These are phyloP conservation scores for Schrankia costaestrigalis DNA, from an alignment of 2,888 invertebrate genomes.

Conservation along the genomic window DNA sequence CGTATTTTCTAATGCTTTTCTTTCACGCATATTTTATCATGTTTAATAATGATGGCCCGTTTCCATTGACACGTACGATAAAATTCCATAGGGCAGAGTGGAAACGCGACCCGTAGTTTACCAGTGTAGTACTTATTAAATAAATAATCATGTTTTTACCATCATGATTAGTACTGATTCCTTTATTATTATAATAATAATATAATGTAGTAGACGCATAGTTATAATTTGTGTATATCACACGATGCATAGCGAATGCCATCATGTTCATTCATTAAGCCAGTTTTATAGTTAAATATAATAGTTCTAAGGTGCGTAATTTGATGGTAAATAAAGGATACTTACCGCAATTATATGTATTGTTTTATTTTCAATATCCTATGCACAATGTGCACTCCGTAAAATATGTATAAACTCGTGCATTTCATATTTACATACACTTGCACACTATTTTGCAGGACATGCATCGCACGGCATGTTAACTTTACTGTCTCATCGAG, in stretches of 20 bases:
- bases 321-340: slow-evolving; percentile 72
- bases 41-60: slow-evolving; percentile 14
- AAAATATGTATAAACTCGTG: no score
- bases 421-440: no score
- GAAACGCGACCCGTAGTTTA: slow-evolving; percentile 29
- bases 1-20: slow-evolving; percentile 18
- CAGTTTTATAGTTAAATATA: slow-evolving; percentile 64
- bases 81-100: slow-evolving; percentile 18
- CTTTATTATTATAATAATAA: slow-evolving; percentile 35
- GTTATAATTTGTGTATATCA: slow-evolving; percentile 30
- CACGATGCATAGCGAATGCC: slow-evolving; percentile 44
- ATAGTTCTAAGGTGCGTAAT: slow-evolving; percentile 67
- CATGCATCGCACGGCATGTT: no score
- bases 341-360: slow-evolving; percentile 48
- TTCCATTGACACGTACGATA: slow-evolving; percentile 19
- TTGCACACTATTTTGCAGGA: no score
- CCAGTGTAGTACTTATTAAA: slow-evolving; percentile 15
- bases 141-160: slow-evolving; percentile 26
- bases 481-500: no score
- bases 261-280: slow-evolving; percentile 55
- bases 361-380: slow-evolving; percentile 47
- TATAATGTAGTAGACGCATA: slow-evolving; percentile 32
- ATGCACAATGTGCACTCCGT: no score
- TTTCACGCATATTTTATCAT: no score
- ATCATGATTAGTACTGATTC: slow-evolving; percentile 47